Evolutionary conservation across 2,113 vertebrate genomes (phyloP), one percentile per base, ranked within the genome.

Genomic region (Brevimyrus niger): DNA sequence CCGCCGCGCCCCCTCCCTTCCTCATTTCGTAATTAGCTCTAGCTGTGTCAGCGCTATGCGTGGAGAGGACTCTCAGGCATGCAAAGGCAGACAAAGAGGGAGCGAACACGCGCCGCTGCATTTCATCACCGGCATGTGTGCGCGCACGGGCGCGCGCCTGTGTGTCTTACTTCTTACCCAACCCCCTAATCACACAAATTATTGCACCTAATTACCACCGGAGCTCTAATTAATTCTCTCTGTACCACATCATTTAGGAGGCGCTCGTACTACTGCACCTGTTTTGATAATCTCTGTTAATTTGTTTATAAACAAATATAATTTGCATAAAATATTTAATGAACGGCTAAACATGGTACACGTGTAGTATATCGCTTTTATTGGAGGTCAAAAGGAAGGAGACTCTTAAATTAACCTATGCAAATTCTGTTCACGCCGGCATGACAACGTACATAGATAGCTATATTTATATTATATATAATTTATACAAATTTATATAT

Each of bases 111-210:
- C 46, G 5, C 23, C 48, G 48, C 48, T 84, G 83, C 50, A 35
- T 9, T 23, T 83, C 42, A 50, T 19, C 35, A 46, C 47, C 61
- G 50, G 89, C 89, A 87, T 76, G 89, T 90, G 91, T 90, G 90
- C 91, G 90, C 91, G 87, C 94, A 95, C 96, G 95, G 96, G 95
- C 90, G 76, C 94, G 95, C 95, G 94, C 97, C 95, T 95, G 95
- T 96, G 96, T 96, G 97, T 97, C 97, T 97, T 97, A 95, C 96
- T 98, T 97, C 97, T 97, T 98, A 98, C 98, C 97, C 97, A 96
- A 97, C 96, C 97, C 95, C 95, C 98, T 99, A 99, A 99, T 99
- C 98, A 99, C 97, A 96, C 97, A 99, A 98, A 99, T 99, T 99
- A 99, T 99, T 99, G 97, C 97, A 96, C 98, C 97, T 98, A 99